Evolutionary conservation across 2,113 vertebrate species (phyloP).

Genomic region (Ceyx melanurus): DNA sequence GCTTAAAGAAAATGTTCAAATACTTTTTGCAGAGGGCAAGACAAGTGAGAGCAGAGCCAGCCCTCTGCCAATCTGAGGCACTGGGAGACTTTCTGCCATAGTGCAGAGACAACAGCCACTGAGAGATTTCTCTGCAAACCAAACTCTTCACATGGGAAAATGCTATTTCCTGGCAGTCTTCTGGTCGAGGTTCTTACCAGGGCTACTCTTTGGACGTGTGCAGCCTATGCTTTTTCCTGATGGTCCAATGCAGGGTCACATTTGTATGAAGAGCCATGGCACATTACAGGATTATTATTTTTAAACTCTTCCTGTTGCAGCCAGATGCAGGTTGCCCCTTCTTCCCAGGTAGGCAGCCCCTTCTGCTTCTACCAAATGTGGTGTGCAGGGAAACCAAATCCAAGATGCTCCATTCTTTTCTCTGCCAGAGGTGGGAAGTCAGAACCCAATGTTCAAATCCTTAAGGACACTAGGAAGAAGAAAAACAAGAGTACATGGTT

Average conservation of each 20-base stretch:
- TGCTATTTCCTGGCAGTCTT: background rate
- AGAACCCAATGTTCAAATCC: conserved; percentile 65
- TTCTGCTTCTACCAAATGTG: conserved; percentile 29
- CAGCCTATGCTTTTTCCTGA: conserved; percentile 1
- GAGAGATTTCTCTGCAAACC: conserved; percentile 42
- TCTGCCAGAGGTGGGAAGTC: conserved; percentile 64
- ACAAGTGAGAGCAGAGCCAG: conserved; percentile 25
- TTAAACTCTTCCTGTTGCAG: conserved; percentile 49
- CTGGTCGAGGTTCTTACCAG: background rate
- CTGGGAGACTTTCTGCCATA: conserved; percentile 27
- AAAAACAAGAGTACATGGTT: conserved; percentile 43
- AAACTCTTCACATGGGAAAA: conserved; percentile 27
- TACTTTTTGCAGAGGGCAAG: conserved; percentile 15
- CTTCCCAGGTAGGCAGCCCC: conserved; percentile 35
- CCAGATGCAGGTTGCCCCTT: conserved; percentile 27
- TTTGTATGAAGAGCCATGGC: conserved; percentile 50
- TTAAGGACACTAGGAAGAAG: conserved; percentile 66
- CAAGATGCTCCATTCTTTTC: conserved; percentile 55
- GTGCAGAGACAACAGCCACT: conserved; percentile 28
- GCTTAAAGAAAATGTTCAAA: conserved; percentile 13
- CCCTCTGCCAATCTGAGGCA: conserved; percentile 35
- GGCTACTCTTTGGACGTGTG: conserved; percentile 23
- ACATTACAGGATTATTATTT: conserved; percentile 32
- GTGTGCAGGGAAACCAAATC: conserved; percentile 45
- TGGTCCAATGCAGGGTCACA: conserved; percentile 29